Conservation (phyloP, 2,797 vertebrate species). For the Aythya fuligula region DNA sequence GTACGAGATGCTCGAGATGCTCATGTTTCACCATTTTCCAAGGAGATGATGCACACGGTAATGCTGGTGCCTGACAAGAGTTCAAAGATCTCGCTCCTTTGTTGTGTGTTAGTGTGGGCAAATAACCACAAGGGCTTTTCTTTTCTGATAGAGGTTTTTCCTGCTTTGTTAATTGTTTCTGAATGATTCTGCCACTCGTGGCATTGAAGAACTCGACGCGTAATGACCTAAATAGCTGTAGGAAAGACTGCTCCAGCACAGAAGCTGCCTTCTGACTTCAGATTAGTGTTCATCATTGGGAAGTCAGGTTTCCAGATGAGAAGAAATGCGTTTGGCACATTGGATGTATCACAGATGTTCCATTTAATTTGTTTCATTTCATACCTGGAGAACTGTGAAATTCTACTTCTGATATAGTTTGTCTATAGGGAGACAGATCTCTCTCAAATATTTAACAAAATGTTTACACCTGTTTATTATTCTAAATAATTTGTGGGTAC, state of each 20-base stretch:
- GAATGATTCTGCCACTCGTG: neutral
- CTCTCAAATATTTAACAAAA: neutral
- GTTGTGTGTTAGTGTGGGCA: neutral
- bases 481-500: neutral
- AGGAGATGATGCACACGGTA: neutral
- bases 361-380: neutral
- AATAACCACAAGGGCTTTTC: neutral
- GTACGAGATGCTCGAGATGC: neutral
- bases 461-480: neutral
- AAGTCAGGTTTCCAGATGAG: neutral
- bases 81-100: neutral
- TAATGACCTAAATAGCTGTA: neutral
- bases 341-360: neutral
- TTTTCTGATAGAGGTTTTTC: neutral
- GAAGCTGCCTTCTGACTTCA: neutral
- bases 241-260: neutral
- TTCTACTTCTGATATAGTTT: neutral
- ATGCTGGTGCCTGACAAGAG: neutral
- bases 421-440: neutral
- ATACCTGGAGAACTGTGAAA: neutral
- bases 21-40: neutral
- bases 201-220: neutral
- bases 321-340: neutral
- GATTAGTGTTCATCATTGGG: neutral
- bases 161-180: slow-evolving; percentile 3